phyloP scores from a whole-genome alignment of 2,888 invertebrate species.

The Galerucella pusilla region DNA sequence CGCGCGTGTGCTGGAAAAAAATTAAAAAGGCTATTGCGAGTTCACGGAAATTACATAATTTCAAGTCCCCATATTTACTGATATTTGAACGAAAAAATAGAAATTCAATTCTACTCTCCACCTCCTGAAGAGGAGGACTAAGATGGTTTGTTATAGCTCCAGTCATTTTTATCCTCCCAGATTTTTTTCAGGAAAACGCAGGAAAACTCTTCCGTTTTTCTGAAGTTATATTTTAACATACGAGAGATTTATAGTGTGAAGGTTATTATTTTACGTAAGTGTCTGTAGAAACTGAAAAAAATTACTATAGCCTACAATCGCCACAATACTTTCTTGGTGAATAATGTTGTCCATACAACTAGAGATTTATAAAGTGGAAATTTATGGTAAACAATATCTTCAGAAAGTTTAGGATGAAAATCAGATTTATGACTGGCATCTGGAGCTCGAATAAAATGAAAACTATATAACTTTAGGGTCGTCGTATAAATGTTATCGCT shows the following conservation, averaged over 20 bases:
- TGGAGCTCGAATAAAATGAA: slow-evolving; percentile 49
- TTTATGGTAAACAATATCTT: slow-evolving; percentile 42
- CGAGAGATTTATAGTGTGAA: background rate
- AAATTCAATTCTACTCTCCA: too few species aligned
- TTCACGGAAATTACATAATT: too few species aligned
- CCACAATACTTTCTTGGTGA: slow-evolving; percentile 29
- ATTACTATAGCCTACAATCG: slow-evolving; percentile 22
- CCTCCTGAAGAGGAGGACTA: too few species aligned
- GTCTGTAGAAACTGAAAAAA: slow-evolving; percentile 15
- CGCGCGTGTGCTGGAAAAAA: too few species aligned
- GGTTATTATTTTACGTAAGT: background rate
- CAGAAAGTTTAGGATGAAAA: slow-evolving; percentile 39
- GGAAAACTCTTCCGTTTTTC: background rate
- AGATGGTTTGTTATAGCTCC: too few species aligned
- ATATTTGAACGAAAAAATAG: too few species aligned
- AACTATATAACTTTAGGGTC: slow-evolving; percentile 47
- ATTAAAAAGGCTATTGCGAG: too few species aligned
- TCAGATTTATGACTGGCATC: slow-evolving; percentile 50
- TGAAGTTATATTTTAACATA: background rate
- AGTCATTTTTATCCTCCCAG: too few species aligned
- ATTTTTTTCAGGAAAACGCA: too few species aligned
- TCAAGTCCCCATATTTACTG: too few species aligned
- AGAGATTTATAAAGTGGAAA: slow-evolving; percentile 41
- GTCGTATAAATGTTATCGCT: slow-evolving; percentile 47
- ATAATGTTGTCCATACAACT: slow-evolving; percentile 27